Percentiles rank a stretch among this genome's conserved stretches.
phyloP scores from a whole-genome alignment of 2,888 invertebrate genomes.

The Pycnomerus fuliginosus region DNA sequence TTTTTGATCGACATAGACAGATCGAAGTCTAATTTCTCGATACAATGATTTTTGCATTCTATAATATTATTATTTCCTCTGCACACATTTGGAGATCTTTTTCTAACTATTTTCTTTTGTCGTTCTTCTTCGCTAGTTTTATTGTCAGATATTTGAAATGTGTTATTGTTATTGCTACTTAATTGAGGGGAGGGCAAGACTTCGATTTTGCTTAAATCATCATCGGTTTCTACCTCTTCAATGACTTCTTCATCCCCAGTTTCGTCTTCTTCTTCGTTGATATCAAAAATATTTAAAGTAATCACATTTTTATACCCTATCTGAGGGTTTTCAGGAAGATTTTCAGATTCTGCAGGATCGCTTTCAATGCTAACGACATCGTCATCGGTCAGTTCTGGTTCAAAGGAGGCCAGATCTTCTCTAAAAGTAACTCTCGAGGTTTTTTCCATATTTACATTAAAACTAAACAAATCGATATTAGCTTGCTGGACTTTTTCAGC shows the following conservation, averaged over 20 bases:
- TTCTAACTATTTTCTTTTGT: constrained; percentile 43
- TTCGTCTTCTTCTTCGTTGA: constrained; percentile 38
- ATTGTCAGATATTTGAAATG: too few species aligned
- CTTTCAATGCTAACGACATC: constrained; percentile 51
- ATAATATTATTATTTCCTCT: constrained; percentile 26
- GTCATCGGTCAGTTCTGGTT: constrained; percentile 52
- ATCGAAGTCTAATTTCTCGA: constrained; percentile 45
- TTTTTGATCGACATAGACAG: constrained; percentile 44
- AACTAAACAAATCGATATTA: constrained; percentile 54
- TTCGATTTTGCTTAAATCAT: background rate
- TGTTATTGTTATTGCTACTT: background rate
- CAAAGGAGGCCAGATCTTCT: constrained; percentile 55
- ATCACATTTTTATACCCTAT: constrained; percentile 25
- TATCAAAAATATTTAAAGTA: constrained; percentile 32
- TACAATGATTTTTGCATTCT: constrained; percentile 48
- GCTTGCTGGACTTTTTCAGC: constrained; percentile 58
- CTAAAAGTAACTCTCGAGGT: constrained; percentile 54
- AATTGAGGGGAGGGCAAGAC: background rate
- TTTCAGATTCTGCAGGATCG: constrained; percentile 38
- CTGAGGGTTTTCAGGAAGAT: constrained; percentile 25
- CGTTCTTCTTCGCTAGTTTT: background rate
- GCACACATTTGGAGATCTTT: constrained; percentile 38
- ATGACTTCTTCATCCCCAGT: constrained; percentile 35
- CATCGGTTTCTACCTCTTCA: constrained; percentile 29
- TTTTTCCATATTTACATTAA: constrained; percentile 30